Conservation (phyloP, 23 tunicate genomes). For the Aplidium turbinatum region DNA sequence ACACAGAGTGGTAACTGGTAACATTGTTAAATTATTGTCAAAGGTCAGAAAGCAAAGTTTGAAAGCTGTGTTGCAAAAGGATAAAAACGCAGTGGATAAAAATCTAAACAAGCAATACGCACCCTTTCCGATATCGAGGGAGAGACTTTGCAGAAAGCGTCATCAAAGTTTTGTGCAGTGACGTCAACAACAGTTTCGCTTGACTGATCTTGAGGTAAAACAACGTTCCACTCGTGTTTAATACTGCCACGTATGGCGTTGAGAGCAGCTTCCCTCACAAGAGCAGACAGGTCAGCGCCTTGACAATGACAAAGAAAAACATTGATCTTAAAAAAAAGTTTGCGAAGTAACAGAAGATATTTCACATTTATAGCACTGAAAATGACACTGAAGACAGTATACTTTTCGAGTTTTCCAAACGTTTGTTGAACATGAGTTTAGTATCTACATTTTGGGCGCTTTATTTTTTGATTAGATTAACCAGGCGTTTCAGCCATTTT, state of each 20-base stretch:
- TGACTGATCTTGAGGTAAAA: conserved; percentile 33
- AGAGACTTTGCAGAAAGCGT: conserved; percentile 54
- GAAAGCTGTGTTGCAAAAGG: background rate
- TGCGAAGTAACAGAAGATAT: too few species aligned
- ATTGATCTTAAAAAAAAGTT: too few species aligned
- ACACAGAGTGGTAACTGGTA: too few species aligned
- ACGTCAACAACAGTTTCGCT: conserved; percentile 14
- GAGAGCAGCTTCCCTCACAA: conserved; percentile 78
- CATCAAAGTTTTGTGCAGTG: conserved; percentile 36
- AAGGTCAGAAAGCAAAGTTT: background rate
- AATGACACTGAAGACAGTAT: background rate
- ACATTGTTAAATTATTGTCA: too few species aligned
- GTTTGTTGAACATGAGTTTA: background rate
- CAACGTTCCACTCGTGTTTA: conserved; percentile 36
- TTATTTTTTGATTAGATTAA: too few species aligned
- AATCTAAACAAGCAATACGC: background rate
- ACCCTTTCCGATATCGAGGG: conserved; percentile 73
- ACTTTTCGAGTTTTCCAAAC: background rate
- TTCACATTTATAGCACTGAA: background rate
- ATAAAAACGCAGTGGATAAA: too few species aligned
- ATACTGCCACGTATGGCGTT: conserved; percentile 53
- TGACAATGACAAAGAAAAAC: conserved; percentile 2
- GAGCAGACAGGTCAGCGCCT: conserved; percentile 89
- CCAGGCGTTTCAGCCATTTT: too few species aligned
- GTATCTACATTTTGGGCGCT: background rate